Evolutionary conservation across 2,797 vertebrate genomes (phyloP).

Genomic region (Etheostoma perlongum): DNA sequence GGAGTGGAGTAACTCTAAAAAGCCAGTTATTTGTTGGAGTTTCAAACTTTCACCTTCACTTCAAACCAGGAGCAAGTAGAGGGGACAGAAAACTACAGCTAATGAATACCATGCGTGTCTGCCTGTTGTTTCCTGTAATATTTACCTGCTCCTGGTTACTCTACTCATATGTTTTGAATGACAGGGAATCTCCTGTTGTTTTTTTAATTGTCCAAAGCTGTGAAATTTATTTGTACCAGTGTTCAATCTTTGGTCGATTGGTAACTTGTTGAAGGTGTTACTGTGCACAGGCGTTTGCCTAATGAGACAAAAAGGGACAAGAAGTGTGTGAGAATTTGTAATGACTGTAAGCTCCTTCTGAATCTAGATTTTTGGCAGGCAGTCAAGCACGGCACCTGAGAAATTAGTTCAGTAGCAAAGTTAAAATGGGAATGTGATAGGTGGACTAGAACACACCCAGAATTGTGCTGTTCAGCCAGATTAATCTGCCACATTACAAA

Average conservation of each 20-base stretch:
- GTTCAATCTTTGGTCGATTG: neutral
- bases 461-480: constrained; percentile 48
- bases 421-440: constrained; percentile 46
- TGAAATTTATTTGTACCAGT: neutral
- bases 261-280: neutral
- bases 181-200: neutral
- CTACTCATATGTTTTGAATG: neutral
- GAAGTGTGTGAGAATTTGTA: neutral
- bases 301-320: neutral
- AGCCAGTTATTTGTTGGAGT: neutral
- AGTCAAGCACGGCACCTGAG: constrained; percentile 16
- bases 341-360: neutral
- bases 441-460: constrained; percentile 55
- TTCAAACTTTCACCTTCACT: neutral
- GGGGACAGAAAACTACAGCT: neutral
- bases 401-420: constrained; percentile 9
- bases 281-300: neutral
- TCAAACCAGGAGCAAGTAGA: neutral
- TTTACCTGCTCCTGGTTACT: neutral
- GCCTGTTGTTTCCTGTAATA: neutral
- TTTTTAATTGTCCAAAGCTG: neutral
- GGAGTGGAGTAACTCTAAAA: neutral
- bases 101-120: neutral
- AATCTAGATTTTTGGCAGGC: constrained; percentile 9
- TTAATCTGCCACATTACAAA: constrained; percentile 76